These are phyloP conservation scores for Apis florea DNA, from an alignment of 1,140 invertebrate genomes.

Conservation along the genomic window DNA sequence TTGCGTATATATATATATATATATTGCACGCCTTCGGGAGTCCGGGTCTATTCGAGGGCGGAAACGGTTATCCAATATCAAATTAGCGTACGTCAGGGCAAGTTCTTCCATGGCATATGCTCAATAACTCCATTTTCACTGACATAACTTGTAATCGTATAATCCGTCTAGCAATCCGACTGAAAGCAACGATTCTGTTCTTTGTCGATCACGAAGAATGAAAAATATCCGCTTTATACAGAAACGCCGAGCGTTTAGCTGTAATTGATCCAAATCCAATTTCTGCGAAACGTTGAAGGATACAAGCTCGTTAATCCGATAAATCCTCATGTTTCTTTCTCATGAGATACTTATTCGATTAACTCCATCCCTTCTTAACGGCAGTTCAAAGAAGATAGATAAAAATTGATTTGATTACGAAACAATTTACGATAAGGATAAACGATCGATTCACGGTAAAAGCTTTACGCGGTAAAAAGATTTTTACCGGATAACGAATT, in stretches of 20 bases:
- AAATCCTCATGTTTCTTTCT: background rate
- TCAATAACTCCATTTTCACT: constrained; percentile 56
- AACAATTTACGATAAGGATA: background rate
- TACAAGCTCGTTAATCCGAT: background rate
- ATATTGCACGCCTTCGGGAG: constrained; percentile 36
- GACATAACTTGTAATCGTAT: constrained; percentile 53
- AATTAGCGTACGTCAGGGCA: constrained; percentile 60
- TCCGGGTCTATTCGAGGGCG: constrained; percentile 37
- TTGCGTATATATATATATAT: too few relatives aligned
- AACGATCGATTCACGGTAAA: background rate
- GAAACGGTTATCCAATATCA: constrained; percentile 61
- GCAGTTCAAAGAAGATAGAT: background rate
- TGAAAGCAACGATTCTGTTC: background rate
- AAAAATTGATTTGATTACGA: background rate
- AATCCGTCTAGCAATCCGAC: constrained; percentile 34
- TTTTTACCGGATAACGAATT: background rate
- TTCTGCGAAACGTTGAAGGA: background rate
- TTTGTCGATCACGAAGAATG: constrained; percentile 25
- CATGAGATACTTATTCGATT: background rate
- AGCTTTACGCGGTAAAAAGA: background rate
- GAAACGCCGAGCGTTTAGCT: background rate
- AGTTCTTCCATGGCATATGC: constrained; percentile 48
- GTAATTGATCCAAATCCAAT: constrained; percentile 31
- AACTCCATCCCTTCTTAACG: background rate
- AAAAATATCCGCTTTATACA: constrained; percentile 10